phyloP scores from a whole-genome alignment of 1,140 invertebrate genomes.

The Ptiloglossa arizonensis region DNA sequence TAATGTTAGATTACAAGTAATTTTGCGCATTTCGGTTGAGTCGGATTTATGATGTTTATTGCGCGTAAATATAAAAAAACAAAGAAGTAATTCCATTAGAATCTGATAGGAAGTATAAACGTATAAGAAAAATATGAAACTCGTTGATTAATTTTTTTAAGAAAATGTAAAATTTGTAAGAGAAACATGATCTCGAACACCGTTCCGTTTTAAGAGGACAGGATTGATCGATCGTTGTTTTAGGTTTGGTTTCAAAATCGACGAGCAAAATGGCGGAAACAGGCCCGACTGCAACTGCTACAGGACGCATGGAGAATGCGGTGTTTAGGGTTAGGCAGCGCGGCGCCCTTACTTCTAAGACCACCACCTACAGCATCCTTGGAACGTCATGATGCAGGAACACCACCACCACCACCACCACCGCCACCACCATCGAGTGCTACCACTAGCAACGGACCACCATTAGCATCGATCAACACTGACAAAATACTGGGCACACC shows the following conservation, averaged over 20 bases:
- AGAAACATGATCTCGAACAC: too few relatives aligned
- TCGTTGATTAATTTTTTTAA: too few relatives aligned
- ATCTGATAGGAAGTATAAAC: too few relatives aligned
- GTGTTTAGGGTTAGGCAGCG: conserved; percentile 87
- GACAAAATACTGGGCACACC: conserved; percentile 69
- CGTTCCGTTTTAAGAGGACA: too few relatives aligned
- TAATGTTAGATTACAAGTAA: too few relatives aligned
- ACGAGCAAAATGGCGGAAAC: conserved; percentile 93
- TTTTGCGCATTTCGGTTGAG: too few relatives aligned
- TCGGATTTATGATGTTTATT: too few relatives aligned
- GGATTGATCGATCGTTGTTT: not conserved
- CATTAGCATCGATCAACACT: conserved; percentile 34
- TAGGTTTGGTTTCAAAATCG: conserved; percentile 95
- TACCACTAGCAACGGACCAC: conserved; percentile 34
- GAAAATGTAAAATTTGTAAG: too few relatives aligned
- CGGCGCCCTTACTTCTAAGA: conserved; percentile 79
- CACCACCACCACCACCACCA: conserved; percentile 51
- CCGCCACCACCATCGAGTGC: conserved; percentile 66
- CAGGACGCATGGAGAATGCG: conserved; percentile 95
- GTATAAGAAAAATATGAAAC: too few relatives aligned
- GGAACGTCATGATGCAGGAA: conserved; percentile 67
- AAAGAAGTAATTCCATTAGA: too few relatives aligned
- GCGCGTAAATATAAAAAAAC: too few relatives aligned
- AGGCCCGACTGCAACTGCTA: conserved; percentile 90
- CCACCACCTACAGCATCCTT: conserved; percentile 73